phyloP scores from a whole-genome alignment of 2,888 invertebrate genomes.

The Galerucella pusilla region DNA sequence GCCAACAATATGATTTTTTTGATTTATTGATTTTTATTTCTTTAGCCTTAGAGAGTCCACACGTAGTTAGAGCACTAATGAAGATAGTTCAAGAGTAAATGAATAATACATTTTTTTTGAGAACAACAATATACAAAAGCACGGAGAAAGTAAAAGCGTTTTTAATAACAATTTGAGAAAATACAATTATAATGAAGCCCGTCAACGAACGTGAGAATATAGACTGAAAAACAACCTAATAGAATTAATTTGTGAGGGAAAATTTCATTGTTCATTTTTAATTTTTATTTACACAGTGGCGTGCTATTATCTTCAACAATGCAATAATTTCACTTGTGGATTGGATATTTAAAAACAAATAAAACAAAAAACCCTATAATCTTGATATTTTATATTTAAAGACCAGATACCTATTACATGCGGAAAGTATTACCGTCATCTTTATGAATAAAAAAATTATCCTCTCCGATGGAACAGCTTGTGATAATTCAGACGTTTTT shows the following conservation, averaged over 20 bases:
- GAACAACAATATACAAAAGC: conserved; percentile 25
- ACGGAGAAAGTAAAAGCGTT: conserved; percentile 28
- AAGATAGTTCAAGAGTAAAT: neutral
- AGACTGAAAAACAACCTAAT: neutral
- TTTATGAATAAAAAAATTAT: too few relatives aligned
- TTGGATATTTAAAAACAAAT: too few relatives aligned
- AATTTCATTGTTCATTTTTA: conserved; percentile 8
- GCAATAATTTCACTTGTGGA: too few relatives aligned
- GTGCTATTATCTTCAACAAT: neutral
- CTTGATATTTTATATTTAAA: too few relatives aligned
- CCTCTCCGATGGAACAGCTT: too few relatives aligned
- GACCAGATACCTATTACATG: too few relatives aligned
- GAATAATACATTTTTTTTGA: neutral
- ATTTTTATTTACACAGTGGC: neutral
- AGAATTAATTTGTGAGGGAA: conserved; percentile 6
- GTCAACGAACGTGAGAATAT: conserved; percentile 17
- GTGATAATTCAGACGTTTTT: too few relatives aligned
- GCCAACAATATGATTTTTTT: neutral
- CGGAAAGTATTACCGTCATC: too few relatives aligned
- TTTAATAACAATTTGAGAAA: conserved; percentile 27
- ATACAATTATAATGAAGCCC: conserved; percentile 8
- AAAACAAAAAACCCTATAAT: too few relatives aligned
- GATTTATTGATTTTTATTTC: neutral
- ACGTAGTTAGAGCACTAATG: conserved; percentile 1
- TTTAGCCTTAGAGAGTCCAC: neutral